Percentiles rank a stretch among this genome's conserved stretches.
Evolutionary conservation across 2,888 invertebrate genomes (phyloP).

Genomic region (Napeogenes inachia): DNA sequence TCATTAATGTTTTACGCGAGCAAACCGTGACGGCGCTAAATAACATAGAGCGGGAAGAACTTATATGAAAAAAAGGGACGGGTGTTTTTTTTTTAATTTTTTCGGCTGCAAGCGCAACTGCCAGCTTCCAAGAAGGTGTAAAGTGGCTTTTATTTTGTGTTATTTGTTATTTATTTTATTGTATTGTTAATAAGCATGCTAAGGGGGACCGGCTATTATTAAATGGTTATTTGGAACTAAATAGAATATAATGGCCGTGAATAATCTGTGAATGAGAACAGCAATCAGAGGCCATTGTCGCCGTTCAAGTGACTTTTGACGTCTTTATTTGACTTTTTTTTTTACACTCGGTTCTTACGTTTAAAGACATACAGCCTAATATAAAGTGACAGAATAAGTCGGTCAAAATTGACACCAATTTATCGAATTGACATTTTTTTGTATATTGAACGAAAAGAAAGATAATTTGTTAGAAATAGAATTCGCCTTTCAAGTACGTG

Average conservation of each 20-base stretch:
- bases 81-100: constrained; percentile 50
- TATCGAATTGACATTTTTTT: constrained; percentile 23
- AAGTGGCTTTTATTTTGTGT: constrained; percentile 70
- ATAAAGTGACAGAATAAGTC: constrained; percentile 19
- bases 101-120: constrained; percentile 55
- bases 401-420: constrained; percentile 15
- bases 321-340: constrained; percentile 45
- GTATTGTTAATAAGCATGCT: constrained; percentile 77
- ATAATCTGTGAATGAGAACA: constrained; percentile 67
- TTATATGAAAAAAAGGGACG: constrained; percentile 42
- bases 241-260: constrained; percentile 76
- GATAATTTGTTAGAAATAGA: constrained; percentile 67
- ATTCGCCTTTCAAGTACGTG: constrained; percentile 36
- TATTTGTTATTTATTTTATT: constrained; percentile 75
- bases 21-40: constrained; percentile 40
- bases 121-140: constrained; percentile 75
- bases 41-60: constrained; percentile 47
- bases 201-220: constrained; percentile 69
- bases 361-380: constrained; percentile 34
- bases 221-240: constrained; percentile 77
- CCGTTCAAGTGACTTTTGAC: constrained; percentile 60
- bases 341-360: constrained; percentile 23
- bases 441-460: constrained; percentile 29
- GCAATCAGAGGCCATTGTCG: constrained; percentile 70
- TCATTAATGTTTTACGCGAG: constrained; percentile 14